A percentile compares a stretch with the other conserved stretches of the same genome.
These are phyloP conservation scores for Nannospalax galili DNA, from an alignment of 2,113 vertebrate genomes.

Conservation along the genomic window DNA sequence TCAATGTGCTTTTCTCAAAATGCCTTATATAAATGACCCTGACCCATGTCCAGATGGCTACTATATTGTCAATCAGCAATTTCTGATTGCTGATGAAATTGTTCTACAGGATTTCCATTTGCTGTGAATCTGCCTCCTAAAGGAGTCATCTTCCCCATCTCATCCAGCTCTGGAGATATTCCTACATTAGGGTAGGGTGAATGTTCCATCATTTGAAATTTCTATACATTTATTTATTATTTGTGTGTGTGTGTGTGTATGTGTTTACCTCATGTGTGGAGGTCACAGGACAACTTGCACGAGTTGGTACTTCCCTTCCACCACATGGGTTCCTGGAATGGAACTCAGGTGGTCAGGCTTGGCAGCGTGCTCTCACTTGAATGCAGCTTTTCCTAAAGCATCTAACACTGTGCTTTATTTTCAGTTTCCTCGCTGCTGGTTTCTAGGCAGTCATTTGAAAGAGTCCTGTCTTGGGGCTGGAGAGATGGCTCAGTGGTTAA, in stretches of 20 bases:
- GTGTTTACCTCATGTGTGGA: background rate
- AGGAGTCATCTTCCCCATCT: background rate
- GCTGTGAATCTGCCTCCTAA: background rate
- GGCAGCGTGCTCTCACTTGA: background rate
- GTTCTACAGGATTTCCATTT: background rate
- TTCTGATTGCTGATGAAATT: background rate
- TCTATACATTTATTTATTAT: background rate
- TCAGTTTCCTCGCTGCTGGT: background rate
- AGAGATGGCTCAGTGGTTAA: too few species aligned
- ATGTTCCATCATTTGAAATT: background rate
- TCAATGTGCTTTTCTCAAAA: background rate
- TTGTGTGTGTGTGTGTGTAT: background rate
- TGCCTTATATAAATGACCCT: background rate
- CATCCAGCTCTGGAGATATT: background rate
- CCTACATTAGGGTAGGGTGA: background rate
- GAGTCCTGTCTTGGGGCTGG: slow-evolving; percentile 29
- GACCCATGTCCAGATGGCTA: background rate
- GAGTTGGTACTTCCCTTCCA: background rate
- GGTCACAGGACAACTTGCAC: background rate
- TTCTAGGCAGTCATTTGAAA: slow-evolving; percentile 31
- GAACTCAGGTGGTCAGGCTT: background rate
- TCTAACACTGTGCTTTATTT: background rate
- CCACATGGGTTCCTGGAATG: too few species aligned
- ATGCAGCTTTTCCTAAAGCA: background rate
- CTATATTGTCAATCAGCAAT: background rate